A percentile compares a stretch with the other conserved stretches of the same genome.
These are phyloP conservation scores for Drosophila sp. DNA, from an alignment of 1,140 invertebrate genomes.

Conservation along the genomic window DNA sequence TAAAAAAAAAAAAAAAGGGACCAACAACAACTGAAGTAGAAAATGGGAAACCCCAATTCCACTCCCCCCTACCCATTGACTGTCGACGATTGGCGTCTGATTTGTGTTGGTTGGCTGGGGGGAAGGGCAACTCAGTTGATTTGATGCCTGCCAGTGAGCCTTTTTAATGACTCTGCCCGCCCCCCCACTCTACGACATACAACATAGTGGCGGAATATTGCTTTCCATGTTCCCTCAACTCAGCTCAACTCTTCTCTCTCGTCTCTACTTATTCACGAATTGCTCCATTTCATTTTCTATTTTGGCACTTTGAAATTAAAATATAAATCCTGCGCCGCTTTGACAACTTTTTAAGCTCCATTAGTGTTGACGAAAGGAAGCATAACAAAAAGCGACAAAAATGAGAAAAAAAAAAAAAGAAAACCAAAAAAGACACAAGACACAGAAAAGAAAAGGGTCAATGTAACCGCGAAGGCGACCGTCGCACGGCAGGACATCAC, in stretches of 20 bases:
- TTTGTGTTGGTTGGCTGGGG: conserved; percentile 51
- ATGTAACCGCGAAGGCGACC: conserved; percentile 36
- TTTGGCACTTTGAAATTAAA: conserved; percentile 77
- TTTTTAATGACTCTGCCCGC: conserved; percentile 30
- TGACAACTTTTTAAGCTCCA: conserved; percentile 81
- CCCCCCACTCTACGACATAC: too few species aligned
- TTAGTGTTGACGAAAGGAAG: conserved; percentile 77
- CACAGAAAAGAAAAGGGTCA: conserved; percentile 37
- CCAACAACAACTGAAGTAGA: not conserved
- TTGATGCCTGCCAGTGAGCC: conserved; percentile 50
- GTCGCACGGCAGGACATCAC: conserved; percentile 51
- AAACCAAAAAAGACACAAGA: conserved; percentile 12
- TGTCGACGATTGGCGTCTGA: conserved; percentile 65
- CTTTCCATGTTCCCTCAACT: not conserved
- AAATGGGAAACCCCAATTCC: not conserved
- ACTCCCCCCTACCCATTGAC: conserved; percentile 24
- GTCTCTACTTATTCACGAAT: not conserved
- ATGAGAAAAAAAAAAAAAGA: too few species aligned
- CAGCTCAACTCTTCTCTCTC: not conserved
- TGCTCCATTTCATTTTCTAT: conserved; percentile 74
- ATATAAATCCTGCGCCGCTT: conserved; percentile 77
- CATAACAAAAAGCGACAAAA: conserved; percentile 32
- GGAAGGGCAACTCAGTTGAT: conserved; percentile 42
- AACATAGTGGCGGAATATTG: not conserved
- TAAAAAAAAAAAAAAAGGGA: not conserved